These are phyloP conservation scores for Gracilinanus agilis DNA, from an alignment of 2,113 vertebrate species.

Conservation along the genomic window DNA sequence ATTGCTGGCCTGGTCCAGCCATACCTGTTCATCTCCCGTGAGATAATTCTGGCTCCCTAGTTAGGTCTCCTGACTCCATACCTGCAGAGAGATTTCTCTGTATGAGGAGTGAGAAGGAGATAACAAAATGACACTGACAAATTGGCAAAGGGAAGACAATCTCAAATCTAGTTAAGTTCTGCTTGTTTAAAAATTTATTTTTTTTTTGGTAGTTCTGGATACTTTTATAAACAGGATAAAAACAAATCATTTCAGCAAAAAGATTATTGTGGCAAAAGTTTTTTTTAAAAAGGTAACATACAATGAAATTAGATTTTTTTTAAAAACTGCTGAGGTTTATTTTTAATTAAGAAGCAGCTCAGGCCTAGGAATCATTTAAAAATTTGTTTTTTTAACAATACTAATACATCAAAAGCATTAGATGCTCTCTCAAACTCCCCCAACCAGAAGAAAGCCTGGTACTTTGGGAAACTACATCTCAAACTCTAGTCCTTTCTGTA, in stretches of 20 bases:
- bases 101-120: background rate
- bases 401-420: background rate
- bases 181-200: background rate
- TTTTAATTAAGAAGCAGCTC: constrained; percentile 56
- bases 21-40: too few species aligned
- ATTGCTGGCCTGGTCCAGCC: background rate
- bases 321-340: constrained; percentile 59
- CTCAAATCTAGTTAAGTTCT: background rate
- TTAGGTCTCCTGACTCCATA: background rate
- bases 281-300: constrained; percentile 55
- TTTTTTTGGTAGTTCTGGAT: constrained; percentile 80
- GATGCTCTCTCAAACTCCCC: background rate
- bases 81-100: background rate
- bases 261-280: constrained; percentile 75
- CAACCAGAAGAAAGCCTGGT: background rate
- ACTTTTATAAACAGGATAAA: constrained; percentile 83
- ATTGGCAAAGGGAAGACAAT: background rate
- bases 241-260: constrained; percentile 81
- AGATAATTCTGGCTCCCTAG: background rate
- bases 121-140: background rate
- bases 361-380: constrained; percentile 8
- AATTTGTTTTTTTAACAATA: background rate
- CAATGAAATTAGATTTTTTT: constrained; percentile 60
- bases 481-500: too few species aligned
- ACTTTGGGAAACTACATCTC: too few species aligned